A percentile compares a stretch with the other conserved stretches of the same genome.
Evolutionary conservation across 2,888 invertebrate species (phyloP).

Genomic region (Sphaeridia pumilis): DNA sequence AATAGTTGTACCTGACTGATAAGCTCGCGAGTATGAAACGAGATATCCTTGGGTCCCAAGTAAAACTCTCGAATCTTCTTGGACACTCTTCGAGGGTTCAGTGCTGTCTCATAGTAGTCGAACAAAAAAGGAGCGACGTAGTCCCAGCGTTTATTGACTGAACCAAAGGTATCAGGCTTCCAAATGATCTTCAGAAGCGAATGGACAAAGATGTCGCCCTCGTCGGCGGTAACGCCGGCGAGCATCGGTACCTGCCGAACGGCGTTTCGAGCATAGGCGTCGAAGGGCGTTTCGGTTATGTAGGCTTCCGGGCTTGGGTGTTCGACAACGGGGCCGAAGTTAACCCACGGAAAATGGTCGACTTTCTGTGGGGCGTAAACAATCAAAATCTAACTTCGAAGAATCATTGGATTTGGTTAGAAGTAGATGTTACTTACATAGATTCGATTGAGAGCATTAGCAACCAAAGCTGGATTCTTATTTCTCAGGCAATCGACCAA

Average conservation of each 20-base stretch:
- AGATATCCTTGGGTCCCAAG: conserved; percentile 10
- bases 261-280: conserved; percentile 14
- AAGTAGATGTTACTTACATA: conserved; percentile 11
- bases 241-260: conserved; percentile 21
- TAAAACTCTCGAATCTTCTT: conserved; percentile 13
- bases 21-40: conserved; percentile 8
- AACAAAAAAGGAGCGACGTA: conserved; percentile 13
- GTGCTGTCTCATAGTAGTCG: conserved; percentile 11
- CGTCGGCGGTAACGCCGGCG: conserved; percentile 18
- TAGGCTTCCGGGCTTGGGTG: conserved; percentile 18
- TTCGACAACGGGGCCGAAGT: conserved; percentile 23
- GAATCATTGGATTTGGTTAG: background rate
- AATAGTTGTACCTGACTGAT: conserved; percentile 13
- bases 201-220: conserved; percentile 20
- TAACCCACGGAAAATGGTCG: conserved; percentile 13
- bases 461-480: conserved; percentile 23
- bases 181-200: conserved; percentile 10
- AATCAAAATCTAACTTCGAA: background rate
- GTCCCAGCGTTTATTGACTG: conserved; percentile 16
- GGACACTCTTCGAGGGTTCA: conserved; percentile 10
- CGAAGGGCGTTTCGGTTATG: conserved; percentile 19
- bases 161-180: conserved; percentile 13
- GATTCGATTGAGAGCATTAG: conserved; percentile 17
- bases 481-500: conserved; percentile 21
- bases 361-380: conserved; percentile 5